These are phyloP conservation scores for Poeciliopsis presidionis DNA, from an alignment of 2,797 vertebrate species.

Conservation along the genomic window DNA sequence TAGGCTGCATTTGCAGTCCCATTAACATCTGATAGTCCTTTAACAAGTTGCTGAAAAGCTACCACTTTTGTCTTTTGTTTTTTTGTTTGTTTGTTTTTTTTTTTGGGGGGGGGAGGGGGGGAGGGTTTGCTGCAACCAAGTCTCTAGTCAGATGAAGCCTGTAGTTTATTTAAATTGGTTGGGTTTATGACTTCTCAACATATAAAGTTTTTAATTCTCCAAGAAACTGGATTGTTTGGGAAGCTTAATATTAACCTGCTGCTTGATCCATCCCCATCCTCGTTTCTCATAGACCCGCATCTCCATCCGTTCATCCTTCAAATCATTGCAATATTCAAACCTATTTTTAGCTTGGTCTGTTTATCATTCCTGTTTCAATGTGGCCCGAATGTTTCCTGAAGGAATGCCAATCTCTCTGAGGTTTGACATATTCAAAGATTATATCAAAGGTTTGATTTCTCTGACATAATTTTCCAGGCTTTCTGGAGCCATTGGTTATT, in stretches of 20 bases:
- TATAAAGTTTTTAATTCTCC: no score
- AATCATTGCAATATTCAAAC: neutral
- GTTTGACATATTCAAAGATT: no score
- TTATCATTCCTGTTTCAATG: neutral
- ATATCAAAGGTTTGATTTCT: neutral
- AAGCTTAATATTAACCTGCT: no score
- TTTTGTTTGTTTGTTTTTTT: no score
- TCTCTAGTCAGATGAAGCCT: neutral
- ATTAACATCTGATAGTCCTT: neutral
- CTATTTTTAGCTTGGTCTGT: neutral
- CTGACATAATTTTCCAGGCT: neutral
- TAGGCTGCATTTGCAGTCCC: neutral
- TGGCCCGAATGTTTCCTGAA: neutral
- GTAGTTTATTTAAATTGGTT: neutral
- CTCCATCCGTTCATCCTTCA: no score
- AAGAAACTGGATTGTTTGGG: no score
- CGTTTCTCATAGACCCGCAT: neutral
- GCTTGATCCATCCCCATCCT: neutral
- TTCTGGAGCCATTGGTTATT: neutral
- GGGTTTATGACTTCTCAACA: neutral
- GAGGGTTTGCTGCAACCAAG: no score
- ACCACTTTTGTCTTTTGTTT: neutral
- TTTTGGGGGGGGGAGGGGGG: no score
- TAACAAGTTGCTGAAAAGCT: neutral
- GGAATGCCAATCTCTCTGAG: neutral